Percentiles rank a stretch among this genome's conserved stretches.
phyloP scores from a whole-genome alignment of 92 coral and sea anemone genomes.

The Phenganax stokvisi region DNA sequence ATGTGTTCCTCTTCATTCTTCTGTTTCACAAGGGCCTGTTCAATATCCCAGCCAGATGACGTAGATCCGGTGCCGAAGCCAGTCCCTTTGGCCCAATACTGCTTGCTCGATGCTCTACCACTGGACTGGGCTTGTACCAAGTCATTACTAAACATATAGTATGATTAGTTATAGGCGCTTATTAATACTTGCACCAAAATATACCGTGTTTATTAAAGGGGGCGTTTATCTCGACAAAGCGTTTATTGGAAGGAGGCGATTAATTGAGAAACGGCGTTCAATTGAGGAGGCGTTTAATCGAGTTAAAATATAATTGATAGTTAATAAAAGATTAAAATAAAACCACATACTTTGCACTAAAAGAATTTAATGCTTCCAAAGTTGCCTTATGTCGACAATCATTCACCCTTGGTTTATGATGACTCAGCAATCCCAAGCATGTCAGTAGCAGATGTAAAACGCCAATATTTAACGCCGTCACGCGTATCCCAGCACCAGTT shows the following conservation, averaged over 20 bases:
- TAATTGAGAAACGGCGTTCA: too few species aligned
- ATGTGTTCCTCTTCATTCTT: constrained; percentile 91
- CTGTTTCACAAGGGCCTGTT: constrained; percentile 94
- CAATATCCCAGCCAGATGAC: constrained; percentile 97
- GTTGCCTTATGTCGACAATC: constrained; percentile 69
- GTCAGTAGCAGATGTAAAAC: constrained; percentile 79
- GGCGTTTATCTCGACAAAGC: too few species aligned
- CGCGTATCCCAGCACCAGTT: constrained; percentile 57
- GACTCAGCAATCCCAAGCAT: constrained; percentile 91
- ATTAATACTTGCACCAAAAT: too few species aligned
- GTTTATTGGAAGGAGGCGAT: too few species aligned
- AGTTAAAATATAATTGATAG: too few species aligned
- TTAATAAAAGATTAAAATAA: too few species aligned
- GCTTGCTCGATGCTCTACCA: constrained; percentile 58
- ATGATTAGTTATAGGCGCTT: too few species aligned
- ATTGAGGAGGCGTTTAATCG: too few species aligned
- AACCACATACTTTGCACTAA: constrained; percentile 68
- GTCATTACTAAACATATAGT: constrained; percentile 17
- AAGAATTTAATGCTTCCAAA: constrained; percentile 72
- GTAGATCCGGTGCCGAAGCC: constrained; percentile 99
- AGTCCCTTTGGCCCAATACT: constrained; percentile 99
- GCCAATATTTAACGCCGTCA: constrained; percentile 71
- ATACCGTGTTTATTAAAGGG: too few species aligned
- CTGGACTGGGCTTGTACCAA: constrained; percentile 40
- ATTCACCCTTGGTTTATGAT: constrained; percentile 71